Percentiles rank a stretch among this genome's conserved stretches.
Evolutionary conservation across 2,797 vertebrate species (phyloP).

Genomic region (Intellagama lesueurii): DNA sequence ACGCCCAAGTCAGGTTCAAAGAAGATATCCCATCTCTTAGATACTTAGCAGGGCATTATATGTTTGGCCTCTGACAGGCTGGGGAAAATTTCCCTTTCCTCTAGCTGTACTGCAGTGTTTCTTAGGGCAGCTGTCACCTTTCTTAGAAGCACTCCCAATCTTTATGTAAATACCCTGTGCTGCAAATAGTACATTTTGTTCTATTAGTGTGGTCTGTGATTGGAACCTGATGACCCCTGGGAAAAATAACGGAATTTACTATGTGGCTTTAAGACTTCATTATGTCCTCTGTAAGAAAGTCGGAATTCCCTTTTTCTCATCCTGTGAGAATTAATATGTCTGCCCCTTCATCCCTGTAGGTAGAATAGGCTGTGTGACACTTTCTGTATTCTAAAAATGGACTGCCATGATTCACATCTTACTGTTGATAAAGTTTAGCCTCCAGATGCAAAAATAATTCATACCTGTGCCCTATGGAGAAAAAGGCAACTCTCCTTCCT

Average conservation of each 20-base stretch:
- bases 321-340: not conserved
- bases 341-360: not conserved
- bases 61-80: not conserved
- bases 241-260: not conserved
- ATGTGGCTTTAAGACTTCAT: not conserved
- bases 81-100: not conserved
- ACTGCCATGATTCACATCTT: not conserved
- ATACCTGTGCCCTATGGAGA: not conserved
- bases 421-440: not conserved
- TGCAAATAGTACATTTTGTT: not conserved
- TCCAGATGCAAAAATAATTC: not conserved
- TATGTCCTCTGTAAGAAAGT: not conserved
- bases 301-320: not conserved
- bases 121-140: not conserved
- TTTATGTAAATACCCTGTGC: not conserved
- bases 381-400: not conserved
- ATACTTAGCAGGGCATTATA: conserved; percentile 44
- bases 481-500: not conserved
- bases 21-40: not conserved
- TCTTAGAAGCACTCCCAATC: not conserved
- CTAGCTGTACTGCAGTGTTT: not conserved
- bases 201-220: too few species aligned
- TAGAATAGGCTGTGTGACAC: not conserved
- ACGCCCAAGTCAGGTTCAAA: conserved; percentile 22
- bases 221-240: not conserved